A percentile compares a stretch with the other conserved stretches of the same genome.
Evolutionary conservation across 2,113 vertebrate species (phyloP).

Genomic region (Oryzias melastigma): DNA sequence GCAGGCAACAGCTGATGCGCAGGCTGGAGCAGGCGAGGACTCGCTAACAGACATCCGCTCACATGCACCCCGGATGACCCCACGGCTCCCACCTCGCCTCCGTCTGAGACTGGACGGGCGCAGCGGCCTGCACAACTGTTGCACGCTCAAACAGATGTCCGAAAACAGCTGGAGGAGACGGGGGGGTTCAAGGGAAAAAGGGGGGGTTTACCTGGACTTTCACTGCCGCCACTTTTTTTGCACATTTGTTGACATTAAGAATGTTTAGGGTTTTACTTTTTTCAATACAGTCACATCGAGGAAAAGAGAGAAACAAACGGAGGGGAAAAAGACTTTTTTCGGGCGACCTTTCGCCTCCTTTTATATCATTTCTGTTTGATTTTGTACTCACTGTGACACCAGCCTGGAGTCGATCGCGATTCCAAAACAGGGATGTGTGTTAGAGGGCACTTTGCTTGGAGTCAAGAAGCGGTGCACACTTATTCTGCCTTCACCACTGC

Average conservation of each 20-base stretch:
- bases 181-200: slow-evolving; percentile 11
- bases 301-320: slow-evolving; percentile 54
- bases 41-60: slow-evolving; percentile 81
- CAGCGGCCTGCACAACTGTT: slow-evolving; percentile 36
- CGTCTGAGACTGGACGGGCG: slow-evolving; percentile 38
- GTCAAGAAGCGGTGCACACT: slow-evolving; percentile 60
- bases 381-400: slow-evolving; percentile 77
- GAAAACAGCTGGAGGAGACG: slow-evolving; percentile 44
- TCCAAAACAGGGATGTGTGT: slow-evolving; percentile 61
- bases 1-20: slow-evolving; percentile 89
- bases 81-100: slow-evolving; percentile 23
- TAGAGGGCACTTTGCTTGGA: slow-evolving; percentile 70
- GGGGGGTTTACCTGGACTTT: slow-evolving; percentile 73
- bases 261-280: slow-evolving; percentile 95
- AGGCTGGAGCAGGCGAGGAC: slow-evolving; percentile 90
- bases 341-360: slow-evolving; percentile 48
- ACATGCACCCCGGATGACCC: slow-evolving; percentile 43
- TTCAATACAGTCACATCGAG: slow-evolving; percentile 85
- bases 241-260: slow-evolving; percentile 98
- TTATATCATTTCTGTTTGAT: slow-evolving; percentile 63
- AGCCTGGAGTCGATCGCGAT: slow-evolving; percentile 44
- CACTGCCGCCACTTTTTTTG: slow-evolving; percentile 85
- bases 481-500: slow-evolving; percentile 74
- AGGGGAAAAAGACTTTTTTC: slow-evolving; percentile 32
- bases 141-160: slow-evolving; percentile 50